Evolutionary conservation across 1,140 invertebrate genomes (phyloP).

Genomic region (Bathynomus jamesi): DNA sequence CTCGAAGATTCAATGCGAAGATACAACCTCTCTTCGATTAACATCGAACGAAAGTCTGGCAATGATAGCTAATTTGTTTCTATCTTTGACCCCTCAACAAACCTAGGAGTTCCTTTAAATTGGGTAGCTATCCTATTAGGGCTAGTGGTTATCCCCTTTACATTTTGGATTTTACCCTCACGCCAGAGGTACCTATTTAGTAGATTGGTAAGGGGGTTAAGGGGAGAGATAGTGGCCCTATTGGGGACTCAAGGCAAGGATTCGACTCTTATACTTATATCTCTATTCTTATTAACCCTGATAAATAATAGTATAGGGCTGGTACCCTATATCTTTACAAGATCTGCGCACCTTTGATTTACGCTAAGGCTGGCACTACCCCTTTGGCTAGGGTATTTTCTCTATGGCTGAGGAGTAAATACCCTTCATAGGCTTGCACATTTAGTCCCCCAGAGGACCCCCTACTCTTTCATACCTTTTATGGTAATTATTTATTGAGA

Average conservation of each 20-base stretch:
- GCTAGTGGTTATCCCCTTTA: too few species aligned
- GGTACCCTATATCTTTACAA: slow-evolving; percentile 59
- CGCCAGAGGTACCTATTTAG: not conserved
- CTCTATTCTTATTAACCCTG: too few species aligned
- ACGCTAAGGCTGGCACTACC: slow-evolving; percentile 50
- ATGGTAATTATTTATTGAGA: slow-evolving; percentile 46
- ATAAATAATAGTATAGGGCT: slow-evolving; percentile 58
- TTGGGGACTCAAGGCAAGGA: not conserved
- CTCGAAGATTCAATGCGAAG: not conserved
- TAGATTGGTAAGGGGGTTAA: not conserved
- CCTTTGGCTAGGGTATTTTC: too few species aligned
- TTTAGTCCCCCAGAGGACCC: too few species aligned
- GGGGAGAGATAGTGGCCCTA: not conserved
- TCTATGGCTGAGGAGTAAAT: too few species aligned
- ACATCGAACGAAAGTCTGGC: not conserved
- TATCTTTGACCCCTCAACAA: too few species aligned
- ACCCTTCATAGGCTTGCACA: too few species aligned
- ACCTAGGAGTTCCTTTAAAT: too few species aligned
- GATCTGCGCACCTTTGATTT: slow-evolving; percentile 52
- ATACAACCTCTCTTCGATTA: not conserved
- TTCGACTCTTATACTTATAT: not conserved
- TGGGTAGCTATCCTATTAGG: too few species aligned
- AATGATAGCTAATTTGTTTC: too few species aligned
- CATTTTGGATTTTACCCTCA: not conserved
- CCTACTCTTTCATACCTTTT: too few species aligned